A percentile compares a stretch with the other conserved stretches of the same genome.
These are phyloP conservation scores for Galagoides demidoff DNA, from an alignment of 2,797 vertebrate species.

Conservation along the genomic window DNA sequence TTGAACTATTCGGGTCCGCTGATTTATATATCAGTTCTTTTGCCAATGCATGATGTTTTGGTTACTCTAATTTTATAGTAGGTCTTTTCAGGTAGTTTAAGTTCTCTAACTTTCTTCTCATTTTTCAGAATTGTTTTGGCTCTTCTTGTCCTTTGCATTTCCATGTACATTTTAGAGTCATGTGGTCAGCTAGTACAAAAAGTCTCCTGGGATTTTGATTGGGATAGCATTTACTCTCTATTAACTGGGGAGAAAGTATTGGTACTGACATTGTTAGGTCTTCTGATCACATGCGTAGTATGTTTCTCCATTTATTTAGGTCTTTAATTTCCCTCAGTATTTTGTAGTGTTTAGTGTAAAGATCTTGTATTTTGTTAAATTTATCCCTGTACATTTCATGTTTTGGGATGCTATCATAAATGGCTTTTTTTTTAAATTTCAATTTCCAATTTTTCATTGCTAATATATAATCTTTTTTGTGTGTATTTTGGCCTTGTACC, in stretches of 20 bases:
- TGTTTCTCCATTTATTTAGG: background rate
- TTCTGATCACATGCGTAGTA: background rate
- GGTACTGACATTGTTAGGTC: background rate
- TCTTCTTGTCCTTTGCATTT: background rate
- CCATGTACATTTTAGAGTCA: background rate
- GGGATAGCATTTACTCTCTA: background rate
- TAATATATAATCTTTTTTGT: background rate
- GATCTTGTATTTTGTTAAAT: background rate
- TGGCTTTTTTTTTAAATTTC: background rate
- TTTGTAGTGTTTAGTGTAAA: background rate
- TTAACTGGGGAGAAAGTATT: background rate
- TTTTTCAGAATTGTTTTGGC: conserved; percentile 5
- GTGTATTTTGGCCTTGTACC: background rate
- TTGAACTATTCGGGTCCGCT: background rate
- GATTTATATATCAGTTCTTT: conserved; percentile 15
- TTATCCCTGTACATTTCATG: background rate
- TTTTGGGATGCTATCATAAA: background rate
- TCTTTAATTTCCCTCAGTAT: background rate
- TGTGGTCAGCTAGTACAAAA: background rate
- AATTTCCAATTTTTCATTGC: background rate
- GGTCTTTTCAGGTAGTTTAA: background rate
- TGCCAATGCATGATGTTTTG: background rate
- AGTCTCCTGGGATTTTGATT: background rate
- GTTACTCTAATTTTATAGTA: background rate
- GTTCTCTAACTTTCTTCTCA: conserved; percentile 43